Evolutionary conservation across 2,888 invertebrate species (phyloP).

Genomic region (Meghimatium bilineatum): DNA sequence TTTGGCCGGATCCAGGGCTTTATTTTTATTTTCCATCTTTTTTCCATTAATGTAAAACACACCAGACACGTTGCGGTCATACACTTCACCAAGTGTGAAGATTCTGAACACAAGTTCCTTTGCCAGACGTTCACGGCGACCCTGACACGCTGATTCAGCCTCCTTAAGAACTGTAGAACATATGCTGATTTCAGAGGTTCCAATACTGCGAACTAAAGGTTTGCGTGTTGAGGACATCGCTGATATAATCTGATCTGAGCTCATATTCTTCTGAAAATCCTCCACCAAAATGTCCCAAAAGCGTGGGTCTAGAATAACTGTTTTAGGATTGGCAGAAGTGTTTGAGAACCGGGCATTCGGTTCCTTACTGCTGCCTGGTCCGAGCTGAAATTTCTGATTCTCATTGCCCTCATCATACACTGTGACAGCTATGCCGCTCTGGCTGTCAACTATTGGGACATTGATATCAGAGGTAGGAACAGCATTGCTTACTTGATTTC

Average conservation of each 20-base stretch:
- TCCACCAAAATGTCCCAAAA: constrained; percentile 56
- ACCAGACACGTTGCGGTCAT: constrained; percentile 53
- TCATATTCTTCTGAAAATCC: constrained; percentile 56
- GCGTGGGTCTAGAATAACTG: constrained; percentile 52
- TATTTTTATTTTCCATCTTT: constrained; percentile 55
- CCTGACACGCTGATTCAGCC: constrained; percentile 53
- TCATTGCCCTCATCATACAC: constrained; percentile 52
- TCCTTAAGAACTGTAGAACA: constrained; percentile 53
- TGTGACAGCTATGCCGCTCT: constrained; percentile 52
- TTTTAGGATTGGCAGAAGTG: constrained; percentile 52
- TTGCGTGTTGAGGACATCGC: constrained; percentile 51
- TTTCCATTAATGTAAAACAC: constrained; percentile 55
- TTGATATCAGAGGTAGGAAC: constrained; percentile 43
- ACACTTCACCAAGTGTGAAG: constrained; percentile 54
- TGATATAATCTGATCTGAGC: constrained; percentile 54
- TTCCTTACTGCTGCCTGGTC: constrained; percentile 53
- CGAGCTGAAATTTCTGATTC: constrained; percentile 51
- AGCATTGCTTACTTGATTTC: constrained; percentile 18
- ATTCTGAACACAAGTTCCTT: constrained; percentile 54
- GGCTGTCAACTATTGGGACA: constrained; percentile 50
- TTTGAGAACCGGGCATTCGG: constrained; percentile 52
- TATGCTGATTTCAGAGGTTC: constrained; percentile 53
- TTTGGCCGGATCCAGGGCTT: constrained; percentile 53
- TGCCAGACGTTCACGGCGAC: constrained; percentile 52
- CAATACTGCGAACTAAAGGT: constrained; percentile 52